phyloP scores from a whole-genome alignment of 2,888 invertebrate species.

The Isoperla grammatica region DNA sequence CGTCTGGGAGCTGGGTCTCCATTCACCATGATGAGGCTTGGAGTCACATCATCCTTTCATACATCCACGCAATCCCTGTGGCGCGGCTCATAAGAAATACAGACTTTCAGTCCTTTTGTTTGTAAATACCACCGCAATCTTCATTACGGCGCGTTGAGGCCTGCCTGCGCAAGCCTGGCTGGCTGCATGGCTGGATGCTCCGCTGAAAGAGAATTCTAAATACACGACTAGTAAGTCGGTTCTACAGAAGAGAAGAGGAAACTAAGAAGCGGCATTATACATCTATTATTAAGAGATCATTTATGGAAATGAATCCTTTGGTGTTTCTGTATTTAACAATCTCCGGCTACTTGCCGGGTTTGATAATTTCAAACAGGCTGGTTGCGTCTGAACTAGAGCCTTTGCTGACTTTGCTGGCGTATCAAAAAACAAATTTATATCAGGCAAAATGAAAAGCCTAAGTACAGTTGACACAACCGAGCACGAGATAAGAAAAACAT shows the following conservation, averaged over 20 bases:
- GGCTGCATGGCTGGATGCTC: not conserved
- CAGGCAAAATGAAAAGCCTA: too few species aligned
- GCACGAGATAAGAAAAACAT: too few species aligned
- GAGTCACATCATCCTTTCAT: too few species aligned
- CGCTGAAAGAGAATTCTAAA: constrained; percentile 1
- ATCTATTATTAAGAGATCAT: constrained; percentile 4
- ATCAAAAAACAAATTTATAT: too few species aligned
- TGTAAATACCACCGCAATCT: constrained; percentile 8
- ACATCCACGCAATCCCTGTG: constrained; percentile 23
- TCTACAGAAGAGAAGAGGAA: not conserved
- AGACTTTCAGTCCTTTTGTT: constrained; percentile 1
- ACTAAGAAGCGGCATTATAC: not conserved
- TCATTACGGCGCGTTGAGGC: not conserved
- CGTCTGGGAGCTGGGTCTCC: constrained; percentile 1
- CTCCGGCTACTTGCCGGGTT: not conserved
- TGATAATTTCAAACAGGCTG: not conserved
- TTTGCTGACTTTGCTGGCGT: too few species aligned
- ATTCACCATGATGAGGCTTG: constrained; percentile 20
- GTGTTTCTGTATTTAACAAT: not conserved
- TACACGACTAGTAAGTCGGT: too few species aligned
- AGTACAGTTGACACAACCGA: too few species aligned
- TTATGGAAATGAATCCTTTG: not conserved
- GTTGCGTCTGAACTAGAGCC: not conserved
- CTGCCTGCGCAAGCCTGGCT: not conserved
- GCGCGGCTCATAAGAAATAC: not conserved